Evolutionary conservation across 2,888 invertebrate genomes (phyloP).

Genomic region (Lydus trimaculatus): DNA sequence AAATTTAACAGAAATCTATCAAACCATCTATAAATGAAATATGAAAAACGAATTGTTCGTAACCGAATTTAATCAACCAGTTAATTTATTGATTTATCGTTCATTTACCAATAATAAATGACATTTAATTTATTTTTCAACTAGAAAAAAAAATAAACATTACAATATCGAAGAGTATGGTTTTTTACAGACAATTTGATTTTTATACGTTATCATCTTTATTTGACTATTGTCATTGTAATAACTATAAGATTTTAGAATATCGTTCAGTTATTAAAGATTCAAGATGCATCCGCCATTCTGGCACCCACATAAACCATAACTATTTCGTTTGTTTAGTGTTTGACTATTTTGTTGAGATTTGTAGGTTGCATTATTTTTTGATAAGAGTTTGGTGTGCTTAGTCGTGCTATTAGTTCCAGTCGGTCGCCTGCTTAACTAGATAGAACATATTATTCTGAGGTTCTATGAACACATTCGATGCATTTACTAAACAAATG

Average conservation of each 20-base stretch:
- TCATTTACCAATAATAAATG: constrained; percentile 13
- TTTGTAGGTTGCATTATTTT: constrained; percentile 44
- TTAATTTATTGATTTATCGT: constrained; percentile 35
- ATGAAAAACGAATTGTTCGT: constrained; percentile 47
- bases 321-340: constrained; percentile 37
- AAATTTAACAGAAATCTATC: constrained; percentile 54
- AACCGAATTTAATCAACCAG: constrained; percentile 37
- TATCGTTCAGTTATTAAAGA: constrained; percentile 32
- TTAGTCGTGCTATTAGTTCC: constrained; percentile 55
- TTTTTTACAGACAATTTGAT: constrained; percentile 28
- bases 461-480: constrained; percentile 34
- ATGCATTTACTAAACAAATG: constrained; percentile 26
- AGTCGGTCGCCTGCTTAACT: constrained; percentile 59
- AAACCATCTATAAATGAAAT: constrained; percentile 44
- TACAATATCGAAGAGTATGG: constrained; percentile 2
- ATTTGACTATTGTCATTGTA: constrained; percentile 20
- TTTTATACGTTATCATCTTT: constrained; percentile 18
- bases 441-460: constrained; percentile 58
- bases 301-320: constrained; percentile 58
- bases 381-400: constrained; percentile 51
- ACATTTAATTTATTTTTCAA: constrained; percentile 24
- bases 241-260: constrained; percentile 26
- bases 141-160: constrained; percentile 10
- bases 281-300: constrained; percentile 53
- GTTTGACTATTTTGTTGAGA: constrained; percentile 23